Evolutionary conservation across 2,888 invertebrate genomes (phyloP).

Genomic region (Leptarthrus brevirostris): DNA sequence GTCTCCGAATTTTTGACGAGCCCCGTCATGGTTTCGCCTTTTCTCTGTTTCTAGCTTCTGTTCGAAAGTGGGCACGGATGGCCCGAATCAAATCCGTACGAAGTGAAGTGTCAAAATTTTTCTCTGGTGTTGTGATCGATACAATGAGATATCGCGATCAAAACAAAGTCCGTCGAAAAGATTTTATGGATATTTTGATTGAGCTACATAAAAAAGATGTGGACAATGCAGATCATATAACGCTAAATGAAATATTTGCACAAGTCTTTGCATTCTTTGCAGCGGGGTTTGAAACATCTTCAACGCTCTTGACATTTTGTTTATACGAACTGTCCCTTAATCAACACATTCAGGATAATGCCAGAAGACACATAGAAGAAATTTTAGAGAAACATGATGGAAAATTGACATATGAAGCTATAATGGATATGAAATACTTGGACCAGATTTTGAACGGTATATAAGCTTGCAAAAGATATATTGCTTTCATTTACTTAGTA

Average conservation of each 20-base stretch:
- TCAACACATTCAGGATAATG: constrained; percentile 64
- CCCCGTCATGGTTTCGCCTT: constrained; percentile 46
- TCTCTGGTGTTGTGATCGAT: constrained; percentile 46
- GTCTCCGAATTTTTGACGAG: constrained; percentile 55
- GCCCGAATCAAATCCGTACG: not conserved
- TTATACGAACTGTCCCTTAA: constrained; percentile 65
- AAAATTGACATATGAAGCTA: constrained; percentile 64
- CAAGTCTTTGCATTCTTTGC: constrained; percentile 68
- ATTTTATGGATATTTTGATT: constrained; percentile 53
- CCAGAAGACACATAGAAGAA: constrained; percentile 61
- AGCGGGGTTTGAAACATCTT: constrained; percentile 68
- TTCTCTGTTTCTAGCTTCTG: constrained; percentile 58
- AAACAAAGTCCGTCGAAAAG: constrained; percentile 48
- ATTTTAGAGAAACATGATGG: constrained; percentile 60
- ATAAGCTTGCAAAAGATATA: too few species aligned
- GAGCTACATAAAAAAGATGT: constrained; percentile 6
- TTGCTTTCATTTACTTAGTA: not conserved
- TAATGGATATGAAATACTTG: constrained; percentile 66
- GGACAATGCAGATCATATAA: not conserved
- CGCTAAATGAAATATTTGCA: constrained; percentile 62
- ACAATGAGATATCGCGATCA: too few species aligned
- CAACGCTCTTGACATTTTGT: constrained; percentile 65
- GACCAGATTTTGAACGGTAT: constrained; percentile 66
- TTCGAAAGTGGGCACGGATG: constrained; percentile 58
- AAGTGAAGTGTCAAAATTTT: constrained; percentile 46